phyloP scores from a whole-genome alignment of 2,113 vertebrate species.

The Cisticola juncidis region DNA sequence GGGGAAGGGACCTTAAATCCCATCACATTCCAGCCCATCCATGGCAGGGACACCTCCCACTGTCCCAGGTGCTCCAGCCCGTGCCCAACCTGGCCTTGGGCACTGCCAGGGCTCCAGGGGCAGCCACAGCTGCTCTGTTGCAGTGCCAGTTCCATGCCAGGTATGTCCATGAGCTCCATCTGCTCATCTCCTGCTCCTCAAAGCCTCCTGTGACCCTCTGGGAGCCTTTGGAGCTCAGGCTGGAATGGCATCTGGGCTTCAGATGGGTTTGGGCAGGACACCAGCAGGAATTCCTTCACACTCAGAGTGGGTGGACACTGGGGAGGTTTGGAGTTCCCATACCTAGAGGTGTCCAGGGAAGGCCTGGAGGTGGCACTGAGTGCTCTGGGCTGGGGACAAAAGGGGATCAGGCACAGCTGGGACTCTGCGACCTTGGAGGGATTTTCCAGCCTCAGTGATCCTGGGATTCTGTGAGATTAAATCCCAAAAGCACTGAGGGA shows the following conservation, averaged over 20 bases:
- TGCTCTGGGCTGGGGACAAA: background rate
- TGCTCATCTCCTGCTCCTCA: background rate
- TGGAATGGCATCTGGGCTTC: background rate
- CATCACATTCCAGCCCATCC: background rate
- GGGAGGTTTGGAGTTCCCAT: background rate
- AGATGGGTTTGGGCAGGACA: background rate
- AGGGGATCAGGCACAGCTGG: rapidly evolving
- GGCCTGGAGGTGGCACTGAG: background rate
- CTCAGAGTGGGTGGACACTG: rapidly evolving
- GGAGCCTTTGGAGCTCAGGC: background rate
- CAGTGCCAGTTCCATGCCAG: background rate
- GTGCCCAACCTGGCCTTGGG: background rate
- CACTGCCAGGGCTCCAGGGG: background rate
- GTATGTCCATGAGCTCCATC: background rate
- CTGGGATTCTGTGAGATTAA: background rate
- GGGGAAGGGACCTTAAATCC: background rate
- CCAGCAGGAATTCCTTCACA: background rate
- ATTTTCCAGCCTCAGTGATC: background rate
- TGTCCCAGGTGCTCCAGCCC: background rate
- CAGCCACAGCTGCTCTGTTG: background rate
- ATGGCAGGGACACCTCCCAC: background rate
- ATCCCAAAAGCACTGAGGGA: background rate
- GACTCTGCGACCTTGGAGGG: rapidly evolving
- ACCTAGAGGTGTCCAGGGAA: background rate
- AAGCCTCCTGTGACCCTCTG: background rate